A percentile compares a stretch with the other conserved stretches of the same genome.
These are phyloP conservation scores for Neotoma lepida DNA, from an alignment of 2,113 vertebrate species.

Conservation along the genomic window DNA sequence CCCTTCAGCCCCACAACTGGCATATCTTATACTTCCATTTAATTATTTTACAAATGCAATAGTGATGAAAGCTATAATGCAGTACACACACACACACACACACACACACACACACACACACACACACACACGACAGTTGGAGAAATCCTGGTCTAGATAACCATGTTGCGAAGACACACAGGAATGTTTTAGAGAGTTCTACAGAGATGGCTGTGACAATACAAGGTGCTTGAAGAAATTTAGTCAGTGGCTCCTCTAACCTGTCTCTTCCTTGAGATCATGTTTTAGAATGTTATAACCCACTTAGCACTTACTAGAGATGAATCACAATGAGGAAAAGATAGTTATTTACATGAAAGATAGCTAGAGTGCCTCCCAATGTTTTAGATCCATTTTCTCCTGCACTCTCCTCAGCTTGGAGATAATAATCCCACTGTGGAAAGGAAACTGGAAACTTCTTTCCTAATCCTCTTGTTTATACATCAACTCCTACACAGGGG, in stretches of 20 bases:
- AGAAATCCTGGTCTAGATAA: neutral
- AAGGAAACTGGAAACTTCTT: neutral
- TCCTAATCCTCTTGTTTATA: neutral
- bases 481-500: neutral
- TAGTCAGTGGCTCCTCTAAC: neutral
- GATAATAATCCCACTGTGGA: neutral
- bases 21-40: neutral
- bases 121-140: neutral
- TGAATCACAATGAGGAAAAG: neutral
- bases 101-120: neutral
- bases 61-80: neutral
- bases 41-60: constrained; percentile 23
- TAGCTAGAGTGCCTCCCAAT: neutral
- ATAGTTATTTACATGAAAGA: neutral
- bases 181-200: neutral
- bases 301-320: neutral
- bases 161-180: neutral
- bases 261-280: neutral
- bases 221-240: neutral
- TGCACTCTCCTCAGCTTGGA: neutral
- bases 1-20: neutral
- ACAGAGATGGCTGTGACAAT: neutral
- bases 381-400: neutral
- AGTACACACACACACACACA: rapidly evolving
- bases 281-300: neutral